phyloP scores from a whole-genome alignment of 2,113 vertebrate genomes.

The Archilochus colubris region DNA sequence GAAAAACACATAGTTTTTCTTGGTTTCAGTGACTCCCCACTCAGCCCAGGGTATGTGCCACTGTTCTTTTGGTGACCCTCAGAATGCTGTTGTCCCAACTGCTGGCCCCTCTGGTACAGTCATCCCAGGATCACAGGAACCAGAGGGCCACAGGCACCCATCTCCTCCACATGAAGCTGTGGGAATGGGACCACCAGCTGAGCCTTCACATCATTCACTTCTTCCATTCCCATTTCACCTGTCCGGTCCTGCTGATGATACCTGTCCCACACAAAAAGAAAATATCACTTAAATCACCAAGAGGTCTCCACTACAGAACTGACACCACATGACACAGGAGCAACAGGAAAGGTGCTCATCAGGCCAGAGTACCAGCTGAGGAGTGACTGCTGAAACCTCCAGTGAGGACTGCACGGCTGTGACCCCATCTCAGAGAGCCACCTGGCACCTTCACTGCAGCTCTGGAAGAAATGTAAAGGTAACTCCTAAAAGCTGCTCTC shows the following conservation, averaged over 20 bases:
- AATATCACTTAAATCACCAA: neutral
- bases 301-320: neutral
- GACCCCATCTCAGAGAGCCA: neutral
- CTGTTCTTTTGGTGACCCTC: neutral
- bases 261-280: neutral
- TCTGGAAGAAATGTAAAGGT: neutral
- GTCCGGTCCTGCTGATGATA: neutral
- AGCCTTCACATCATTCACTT: neutral
- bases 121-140: neutral
- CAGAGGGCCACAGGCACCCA: neutral
- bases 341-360: too few species aligned
- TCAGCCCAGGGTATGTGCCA: neutral
- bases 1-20: neutral
- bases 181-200: neutral
- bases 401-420: fast-evolving
- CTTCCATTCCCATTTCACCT: neutral
- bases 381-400: too few species aligned
- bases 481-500: neutral
- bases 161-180: neutral
- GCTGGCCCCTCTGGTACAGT: neutral
- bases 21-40: neutral
- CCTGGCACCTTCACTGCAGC: neutral
- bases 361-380: neutral
- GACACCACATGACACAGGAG: neutral
- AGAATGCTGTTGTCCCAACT: neutral